These are phyloP conservation scores for Elegia similella DNA, from an alignment of 2,888 invertebrate species.

Conservation along the genomic window DNA sequence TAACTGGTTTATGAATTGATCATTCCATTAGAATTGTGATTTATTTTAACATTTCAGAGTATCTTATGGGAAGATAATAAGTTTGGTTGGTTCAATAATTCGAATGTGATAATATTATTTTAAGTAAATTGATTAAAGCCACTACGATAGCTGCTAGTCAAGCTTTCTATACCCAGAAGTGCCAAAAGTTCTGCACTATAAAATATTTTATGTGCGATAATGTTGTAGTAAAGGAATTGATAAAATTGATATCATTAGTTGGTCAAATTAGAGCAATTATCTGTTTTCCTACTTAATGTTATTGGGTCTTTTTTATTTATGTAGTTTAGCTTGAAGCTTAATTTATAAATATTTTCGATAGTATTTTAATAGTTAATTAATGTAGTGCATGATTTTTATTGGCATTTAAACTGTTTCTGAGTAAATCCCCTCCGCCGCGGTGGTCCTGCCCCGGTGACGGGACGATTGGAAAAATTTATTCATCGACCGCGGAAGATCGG, in stretches of 20 bases:
- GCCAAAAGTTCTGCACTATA: slow-evolving; percentile 67
- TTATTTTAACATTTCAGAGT: slow-evolving; percentile 35
- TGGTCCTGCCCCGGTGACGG: too few relatives aligned
- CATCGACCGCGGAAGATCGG: too few relatives aligned
- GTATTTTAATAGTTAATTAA: not conserved
- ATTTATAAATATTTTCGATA: slow-evolving; percentile 2
- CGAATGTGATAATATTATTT: slow-evolving; percentile 52
- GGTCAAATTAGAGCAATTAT: slow-evolving; percentile 38
- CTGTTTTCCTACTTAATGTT: slow-evolving; percentile 35
- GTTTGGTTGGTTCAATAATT: slow-evolving; percentile 38
- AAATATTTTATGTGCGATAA: slow-evolving; percentile 32
- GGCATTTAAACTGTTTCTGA: too few relatives aligned
- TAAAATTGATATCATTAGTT: slow-evolving; percentile 25
- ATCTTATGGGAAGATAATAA: slow-evolving; percentile 20
- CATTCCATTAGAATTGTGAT: slow-evolving; percentile 57
- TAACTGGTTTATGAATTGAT: slow-evolving; percentile 33
- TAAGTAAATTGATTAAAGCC: slow-evolving; percentile 34
- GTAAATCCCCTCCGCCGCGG: too few relatives aligned
- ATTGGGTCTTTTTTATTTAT: slow-evolving; percentile 27
- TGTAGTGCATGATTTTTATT: too few relatives aligned
- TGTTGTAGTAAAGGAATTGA: slow-evolving; percentile 25
- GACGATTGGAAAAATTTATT: too few relatives aligned
- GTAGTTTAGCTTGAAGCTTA: slow-evolving; percentile 28
- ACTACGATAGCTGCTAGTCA: slow-evolving; percentile 55
- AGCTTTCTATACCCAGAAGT: slow-evolving; percentile 50